Percentiles rank a stretch among this genome's conserved stretches.
Evolutionary conservation across 2,888 invertebrate genomes (phyloP).

Genomic region (Strigamia maritima): DNA sequence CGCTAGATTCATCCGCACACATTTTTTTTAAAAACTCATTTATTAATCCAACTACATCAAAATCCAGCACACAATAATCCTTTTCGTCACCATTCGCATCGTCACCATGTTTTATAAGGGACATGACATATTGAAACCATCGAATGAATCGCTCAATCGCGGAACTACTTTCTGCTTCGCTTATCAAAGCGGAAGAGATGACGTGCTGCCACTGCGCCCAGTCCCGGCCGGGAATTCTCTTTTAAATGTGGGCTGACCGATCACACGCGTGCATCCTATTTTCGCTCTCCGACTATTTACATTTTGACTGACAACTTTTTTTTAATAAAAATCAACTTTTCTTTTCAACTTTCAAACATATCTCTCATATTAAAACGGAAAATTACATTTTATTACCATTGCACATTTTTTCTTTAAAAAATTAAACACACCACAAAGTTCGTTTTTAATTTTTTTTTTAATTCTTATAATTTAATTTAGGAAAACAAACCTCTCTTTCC

Average conservation of each 20-base stretch:
- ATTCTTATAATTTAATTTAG: constrained; percentile 46
- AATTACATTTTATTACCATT: neutral
- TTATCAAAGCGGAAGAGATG: neutral
- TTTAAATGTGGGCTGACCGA: neutral
- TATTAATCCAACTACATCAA: neutral
- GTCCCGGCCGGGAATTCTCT: neutral
- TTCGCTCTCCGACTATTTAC: neutral
- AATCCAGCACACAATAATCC: neutral
- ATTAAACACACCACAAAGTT: neutral
- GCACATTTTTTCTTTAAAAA: neutral
- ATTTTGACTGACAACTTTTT: neutral
- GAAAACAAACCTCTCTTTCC: constrained; percentile 68
- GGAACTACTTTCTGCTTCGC: neutral
- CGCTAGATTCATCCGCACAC: constrained; percentile 49
- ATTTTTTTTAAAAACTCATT: constrained; percentile 2
- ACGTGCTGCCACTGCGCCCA: neutral
- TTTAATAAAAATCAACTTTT: neutral
- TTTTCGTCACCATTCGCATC: neutral
- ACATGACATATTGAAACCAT: neutral
- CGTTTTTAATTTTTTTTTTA: neutral
- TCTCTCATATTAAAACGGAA: neutral
- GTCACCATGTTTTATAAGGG: neutral
- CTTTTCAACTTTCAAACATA: neutral
- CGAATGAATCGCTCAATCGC: neutral
- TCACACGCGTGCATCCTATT: neutral